A percentile compares a stretch with the other conserved stretches of the same genome.
phyloP scores from a whole-genome alignment of 2,888 invertebrate species.

The Diachrysia chrysitis region DNA sequence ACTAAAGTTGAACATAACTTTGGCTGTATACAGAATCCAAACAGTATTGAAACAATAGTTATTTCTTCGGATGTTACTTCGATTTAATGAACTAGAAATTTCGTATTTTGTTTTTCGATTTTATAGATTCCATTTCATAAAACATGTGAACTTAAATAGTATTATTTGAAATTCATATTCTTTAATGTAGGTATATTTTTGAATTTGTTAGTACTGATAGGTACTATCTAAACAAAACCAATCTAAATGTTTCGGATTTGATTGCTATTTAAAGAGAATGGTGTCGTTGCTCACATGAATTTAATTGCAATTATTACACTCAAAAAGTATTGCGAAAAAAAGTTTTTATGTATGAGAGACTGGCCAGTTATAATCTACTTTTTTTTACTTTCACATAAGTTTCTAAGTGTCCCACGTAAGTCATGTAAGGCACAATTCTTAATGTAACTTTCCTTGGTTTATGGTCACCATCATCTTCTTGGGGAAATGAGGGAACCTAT shows the following conservation, averaged over 20 bases:
- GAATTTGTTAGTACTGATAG: background rate
- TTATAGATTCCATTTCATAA: slow-evolving; percentile 39
- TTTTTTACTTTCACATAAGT: too few species aligned
- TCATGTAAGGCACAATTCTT: background rate
- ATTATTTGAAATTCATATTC: background rate
- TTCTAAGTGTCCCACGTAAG: too few species aligned
- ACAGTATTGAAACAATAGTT: slow-evolving; percentile 43
- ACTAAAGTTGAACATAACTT: slow-evolving; percentile 53
- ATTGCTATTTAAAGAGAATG: background rate
- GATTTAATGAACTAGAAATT: slow-evolving; percentile 40
- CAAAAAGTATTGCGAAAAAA: too few species aligned
- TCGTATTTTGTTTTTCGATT: slow-evolving; percentile 42
- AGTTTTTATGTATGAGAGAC: too few species aligned
- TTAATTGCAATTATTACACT: too few species aligned
- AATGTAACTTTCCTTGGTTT: background rate
- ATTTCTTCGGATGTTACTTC: slow-evolving; percentile 39
- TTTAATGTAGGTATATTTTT: background rate
- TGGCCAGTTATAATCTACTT: too few species aligned
- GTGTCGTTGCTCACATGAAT: background rate
- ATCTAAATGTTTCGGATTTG: background rate
- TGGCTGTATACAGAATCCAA: slow-evolving; percentile 41
- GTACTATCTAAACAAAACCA: background rate
- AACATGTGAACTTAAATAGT: background rate
- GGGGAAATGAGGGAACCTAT: too few species aligned
- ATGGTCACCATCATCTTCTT: background rate